A percentile compares a stretch with the other conserved stretches of the same genome.
phyloP scores from a whole-genome alignment of 2,797 vertebrate genomes.

The Heteromormyrus szaboi region DNA sequence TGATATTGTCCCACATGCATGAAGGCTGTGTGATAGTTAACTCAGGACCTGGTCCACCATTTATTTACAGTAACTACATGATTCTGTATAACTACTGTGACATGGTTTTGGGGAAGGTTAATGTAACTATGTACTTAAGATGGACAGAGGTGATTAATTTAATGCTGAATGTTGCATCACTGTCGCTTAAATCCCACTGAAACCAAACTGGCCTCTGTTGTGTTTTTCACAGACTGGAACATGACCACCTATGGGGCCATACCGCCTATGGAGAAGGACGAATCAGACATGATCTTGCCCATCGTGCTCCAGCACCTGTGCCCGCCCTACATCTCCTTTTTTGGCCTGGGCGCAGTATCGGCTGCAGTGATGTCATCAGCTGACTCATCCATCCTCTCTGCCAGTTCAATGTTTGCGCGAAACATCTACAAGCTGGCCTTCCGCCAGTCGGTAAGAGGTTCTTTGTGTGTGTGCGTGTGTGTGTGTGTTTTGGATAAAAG shows the following conservation, averaged over 20 bases:
- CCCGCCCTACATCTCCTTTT: conserved; percentile 86
- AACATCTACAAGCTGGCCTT: conserved; percentile 95
- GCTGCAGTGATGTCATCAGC: conserved; percentile 98
- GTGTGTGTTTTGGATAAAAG: neutral
- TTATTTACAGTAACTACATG: neutral
- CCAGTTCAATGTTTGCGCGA: conserved; percentile 96
- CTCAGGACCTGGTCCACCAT: neutral
- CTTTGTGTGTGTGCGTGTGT: neutral
- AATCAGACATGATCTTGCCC: conserved; percentile 94
- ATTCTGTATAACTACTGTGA: neutral
- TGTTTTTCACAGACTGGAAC: conserved; percentile 78
- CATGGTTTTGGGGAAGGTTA: neutral
- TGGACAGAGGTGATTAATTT: neutral
- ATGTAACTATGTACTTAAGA: neutral
- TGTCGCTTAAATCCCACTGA: neutral
- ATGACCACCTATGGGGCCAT: conserved; percentile 72
- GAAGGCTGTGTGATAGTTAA: neutral
- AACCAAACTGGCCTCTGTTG: neutral
- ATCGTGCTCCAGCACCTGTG: conserved; percentile 93
- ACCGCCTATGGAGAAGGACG: conserved; percentile 69
- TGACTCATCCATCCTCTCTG: conserved; percentile 94
- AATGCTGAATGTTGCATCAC: neutral
- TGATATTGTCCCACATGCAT: neutral
- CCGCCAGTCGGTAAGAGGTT: conserved; percentile 79
- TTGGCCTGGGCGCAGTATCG: conserved; percentile 90